Conservation (phyloP, 2,113 vertebrate species). For the Lichenostomus cassidix region DNA sequence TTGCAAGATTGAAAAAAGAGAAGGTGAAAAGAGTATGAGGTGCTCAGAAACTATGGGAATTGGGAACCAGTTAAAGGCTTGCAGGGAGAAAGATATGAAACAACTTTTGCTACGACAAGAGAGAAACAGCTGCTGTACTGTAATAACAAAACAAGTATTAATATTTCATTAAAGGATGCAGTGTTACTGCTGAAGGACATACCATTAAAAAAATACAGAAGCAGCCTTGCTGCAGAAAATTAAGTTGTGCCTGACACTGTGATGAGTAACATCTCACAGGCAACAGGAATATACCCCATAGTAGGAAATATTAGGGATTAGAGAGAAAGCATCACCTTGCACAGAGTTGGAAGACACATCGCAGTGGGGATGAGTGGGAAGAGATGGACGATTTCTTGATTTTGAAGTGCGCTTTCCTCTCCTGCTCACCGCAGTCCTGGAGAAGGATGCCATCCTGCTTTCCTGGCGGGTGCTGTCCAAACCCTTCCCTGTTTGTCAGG, state of each 20-base stretch:
- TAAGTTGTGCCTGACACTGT: neutral
- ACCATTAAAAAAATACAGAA: neutral
- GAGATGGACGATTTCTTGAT: neutral
- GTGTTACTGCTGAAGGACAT: neutral
- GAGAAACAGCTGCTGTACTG: neutral
- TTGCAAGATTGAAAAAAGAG: neutral
- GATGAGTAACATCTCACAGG: neutral
- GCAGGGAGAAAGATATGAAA: neutral
- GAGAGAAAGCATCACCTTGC: neutral
- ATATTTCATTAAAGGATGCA: neutral
- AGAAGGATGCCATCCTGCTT: neutral
- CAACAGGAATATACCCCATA: neutral
- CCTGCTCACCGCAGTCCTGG: accelerated
- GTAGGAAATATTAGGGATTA: neutral
- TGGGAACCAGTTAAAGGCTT: neutral
- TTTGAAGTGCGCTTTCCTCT: neutral
- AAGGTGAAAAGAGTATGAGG: neutral
- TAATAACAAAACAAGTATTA: neutral
- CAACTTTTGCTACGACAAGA: neutral
- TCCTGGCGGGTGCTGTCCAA: accelerated
- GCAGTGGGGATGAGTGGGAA: neutral
- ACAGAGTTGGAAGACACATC: neutral
- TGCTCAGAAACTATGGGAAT: neutral
- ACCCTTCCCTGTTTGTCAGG: neutral
- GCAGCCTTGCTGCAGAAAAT: neutral